Base-by-base conservation (phyloP, 2,888 invertebrate species). In the Parnassius mnemosyne region DNA sequence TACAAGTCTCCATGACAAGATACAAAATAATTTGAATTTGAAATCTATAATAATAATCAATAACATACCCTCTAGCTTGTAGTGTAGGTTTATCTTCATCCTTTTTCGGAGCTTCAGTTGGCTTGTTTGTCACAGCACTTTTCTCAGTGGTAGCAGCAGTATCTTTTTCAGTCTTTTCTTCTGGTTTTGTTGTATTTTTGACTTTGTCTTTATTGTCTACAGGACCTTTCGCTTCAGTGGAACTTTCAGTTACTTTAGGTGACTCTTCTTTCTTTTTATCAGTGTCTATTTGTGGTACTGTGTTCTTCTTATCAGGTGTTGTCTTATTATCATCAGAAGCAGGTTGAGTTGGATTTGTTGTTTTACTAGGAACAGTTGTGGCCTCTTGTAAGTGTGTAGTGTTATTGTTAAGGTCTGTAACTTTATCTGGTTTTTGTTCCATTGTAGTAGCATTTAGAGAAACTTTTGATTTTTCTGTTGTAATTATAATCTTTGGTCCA, bases 11-110 rank as follows among this genome's bases (percentile, higher is more conserved):
- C 34, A 34, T 34, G 34, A 34, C 34, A 34, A 34, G 34, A 34
- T 34, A 34, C 5, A 34, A 34, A 5, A 7, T 7, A 34, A 7
- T 34, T 34, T 58, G n/a, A 34, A 34, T 34, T 34, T 58, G n/a
- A 46, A 42, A 47, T n/a, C 9, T 49, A 9, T 5, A 13, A 7
- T n/a, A 13, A n/a, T 42, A 12, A 62, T 42, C 52, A 34, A 34
- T 51, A 50, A 73, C 79, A 78, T 73, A 87, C 87, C 84, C 84
- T 83, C 85, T 80, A 13, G 81, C 70, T 66, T 81, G 74, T 43
- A 79, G 68, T 47, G 74, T 61, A 50, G 71, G 74, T 57, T 67
- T 70, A 60, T 71, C 72, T 20, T 67, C 70, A 53, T 71, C 71
- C 54, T 67, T 65, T 61, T 71, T 70, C 0, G 81, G 75, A 12